phyloP scores from a whole-genome alignment of 2,113 vertebrate species.

The Myotis davidii region DNA sequence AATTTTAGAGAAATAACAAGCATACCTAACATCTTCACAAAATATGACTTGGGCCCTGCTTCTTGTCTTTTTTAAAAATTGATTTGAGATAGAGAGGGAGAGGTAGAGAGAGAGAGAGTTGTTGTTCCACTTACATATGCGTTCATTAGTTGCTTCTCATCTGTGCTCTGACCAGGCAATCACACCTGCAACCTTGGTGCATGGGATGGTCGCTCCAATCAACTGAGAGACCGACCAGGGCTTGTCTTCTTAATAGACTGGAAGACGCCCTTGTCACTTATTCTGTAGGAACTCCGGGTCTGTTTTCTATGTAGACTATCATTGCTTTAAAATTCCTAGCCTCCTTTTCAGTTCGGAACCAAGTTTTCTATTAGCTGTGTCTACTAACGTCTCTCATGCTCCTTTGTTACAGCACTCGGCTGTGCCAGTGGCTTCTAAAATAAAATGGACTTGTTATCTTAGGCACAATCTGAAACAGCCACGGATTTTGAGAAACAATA shows the following conservation, averaged over 20 bases:
- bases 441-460: constrained; percentile 61
- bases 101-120: neutral
- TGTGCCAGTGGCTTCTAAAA: constrained; percentile 55
- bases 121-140: no score
- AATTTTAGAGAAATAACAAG: constrained; percentile 56
- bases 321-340: constrained; percentile 3
- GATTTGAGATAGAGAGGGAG: neutral
- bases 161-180: neutral
- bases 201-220: no score
- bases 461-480: constrained; percentile 45
- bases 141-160: no score
- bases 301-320: constrained; percentile 51
- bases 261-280: constrained; percentile 25
- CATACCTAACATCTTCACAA: neutral
- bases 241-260: neutral
- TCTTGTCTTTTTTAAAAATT: neutral
- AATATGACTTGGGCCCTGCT: neutral
- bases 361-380: constrained; percentile 60
- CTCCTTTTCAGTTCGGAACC: constrained; percentile 62
- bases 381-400: constrained; percentile 49
- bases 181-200: neutral
- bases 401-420: constrained; percentile 63
- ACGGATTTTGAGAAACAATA: constrained; percentile 68
- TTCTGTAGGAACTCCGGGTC: constrained; percentile 52
- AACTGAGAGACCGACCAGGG: no score